Percentiles rank a stretch among this genome's conserved stretches.
Evolutionary conservation across 2,113 vertebrate genomes (phyloP).

Genomic region (Aphyosemion australe): DNA sequence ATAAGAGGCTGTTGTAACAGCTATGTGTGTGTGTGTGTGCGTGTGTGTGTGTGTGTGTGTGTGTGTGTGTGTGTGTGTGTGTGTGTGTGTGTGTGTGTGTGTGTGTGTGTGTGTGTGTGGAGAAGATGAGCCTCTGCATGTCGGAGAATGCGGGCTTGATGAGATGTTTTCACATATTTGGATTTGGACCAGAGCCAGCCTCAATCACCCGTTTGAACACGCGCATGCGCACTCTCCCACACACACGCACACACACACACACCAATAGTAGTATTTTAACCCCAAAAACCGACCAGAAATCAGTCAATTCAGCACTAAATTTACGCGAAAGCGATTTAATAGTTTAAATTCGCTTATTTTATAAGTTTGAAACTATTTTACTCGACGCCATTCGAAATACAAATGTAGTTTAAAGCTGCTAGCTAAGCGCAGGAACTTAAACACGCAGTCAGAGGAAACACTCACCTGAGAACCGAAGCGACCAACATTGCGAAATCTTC

Average conservation of each 20-base stretch:
- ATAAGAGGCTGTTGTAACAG: too few species aligned
- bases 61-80: too few species aligned
- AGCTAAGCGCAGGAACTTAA: not conserved
- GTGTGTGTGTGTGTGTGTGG: too few species aligned
- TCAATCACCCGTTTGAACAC: not conserved
- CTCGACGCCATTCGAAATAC: too few species aligned
- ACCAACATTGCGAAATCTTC: constrained; percentile 18
- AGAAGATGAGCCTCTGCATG: constrained; percentile 58
- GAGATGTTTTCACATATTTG: constrained; percentile 39
- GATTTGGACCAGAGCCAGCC: constrained; percentile 5
- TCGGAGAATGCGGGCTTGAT: constrained; percentile 58
- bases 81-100: not conserved
- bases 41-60: too few species aligned
- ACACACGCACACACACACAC: not conserved
- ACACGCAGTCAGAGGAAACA: constrained; percentile 2
- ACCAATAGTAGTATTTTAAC: not conserved
- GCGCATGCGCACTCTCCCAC: not conserved
- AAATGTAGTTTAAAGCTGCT: not conserved
- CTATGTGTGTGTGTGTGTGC: too few species aligned
- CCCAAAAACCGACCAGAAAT: not conserved
- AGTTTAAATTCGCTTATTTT: not conserved
- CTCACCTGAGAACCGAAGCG: constrained; percentile 55
- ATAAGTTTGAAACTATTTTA: not conserved
- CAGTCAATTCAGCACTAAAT: not conserved
- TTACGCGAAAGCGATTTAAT: accelerated